Conservation (phyloP, 2,113 vertebrate species). For the Willisornis vidua region DNA sequence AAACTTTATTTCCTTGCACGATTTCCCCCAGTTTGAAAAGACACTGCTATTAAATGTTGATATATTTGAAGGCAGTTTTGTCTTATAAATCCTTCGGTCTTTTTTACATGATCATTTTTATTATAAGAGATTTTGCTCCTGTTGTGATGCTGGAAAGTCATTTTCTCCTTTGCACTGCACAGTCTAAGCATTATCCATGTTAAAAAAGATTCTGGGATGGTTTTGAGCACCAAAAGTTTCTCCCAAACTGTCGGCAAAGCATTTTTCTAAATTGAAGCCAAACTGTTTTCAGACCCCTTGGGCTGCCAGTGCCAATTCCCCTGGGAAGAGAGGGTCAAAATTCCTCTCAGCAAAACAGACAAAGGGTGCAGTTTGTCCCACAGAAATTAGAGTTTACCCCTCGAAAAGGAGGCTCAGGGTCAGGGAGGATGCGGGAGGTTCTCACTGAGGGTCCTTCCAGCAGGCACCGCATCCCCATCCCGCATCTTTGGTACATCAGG, state of each 20-base stretch:
- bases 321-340: background rate
- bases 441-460: background rate
- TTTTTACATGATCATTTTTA: background rate
- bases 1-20: background rate
- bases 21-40: background rate
- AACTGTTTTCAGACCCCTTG: background rate
- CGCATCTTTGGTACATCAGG: accelerated
- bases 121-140: background rate
- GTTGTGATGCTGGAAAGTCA: background rate
- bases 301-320: accelerated
- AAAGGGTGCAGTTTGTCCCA: background rate
- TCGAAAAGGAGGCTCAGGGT: background rate
- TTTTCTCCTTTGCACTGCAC: background rate
- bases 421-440: accelerated
- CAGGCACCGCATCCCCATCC: background rate
- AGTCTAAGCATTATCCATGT: background rate
- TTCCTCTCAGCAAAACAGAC: background rate
- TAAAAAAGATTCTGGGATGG: background rate
- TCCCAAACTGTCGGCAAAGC: background rate
- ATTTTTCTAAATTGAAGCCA: background rate
- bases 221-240: background rate
- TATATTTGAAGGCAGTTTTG: background rate
- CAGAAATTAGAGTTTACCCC: background rate
- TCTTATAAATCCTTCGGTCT: background rate
- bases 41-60: background rate